A percentile compares a stretch with the other conserved stretches of the same genome.
Conservation (phyloP, 2,888 invertebrate species). For the Cyclophora punctaria region DNA sequence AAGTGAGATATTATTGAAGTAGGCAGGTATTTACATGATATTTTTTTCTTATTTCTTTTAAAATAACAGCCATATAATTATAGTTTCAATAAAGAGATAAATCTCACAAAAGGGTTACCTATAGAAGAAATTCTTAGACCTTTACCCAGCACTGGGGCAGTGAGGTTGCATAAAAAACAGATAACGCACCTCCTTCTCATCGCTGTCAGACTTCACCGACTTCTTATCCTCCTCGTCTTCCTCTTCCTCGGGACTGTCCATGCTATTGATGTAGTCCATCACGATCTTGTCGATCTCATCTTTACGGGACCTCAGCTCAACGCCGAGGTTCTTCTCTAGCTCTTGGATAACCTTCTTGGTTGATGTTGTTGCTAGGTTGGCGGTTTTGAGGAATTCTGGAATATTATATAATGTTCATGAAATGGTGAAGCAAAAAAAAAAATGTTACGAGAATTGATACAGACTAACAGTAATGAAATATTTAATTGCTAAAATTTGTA, state of each 20-base stretch:
- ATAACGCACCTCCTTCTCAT: constrained; percentile 16
- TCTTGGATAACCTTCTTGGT: constrained; percentile 92
- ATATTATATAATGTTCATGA: too few relatives aligned
- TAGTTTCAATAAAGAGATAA: too few relatives aligned
- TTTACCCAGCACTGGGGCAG: too few relatives aligned
- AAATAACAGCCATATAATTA: too few relatives aligned
- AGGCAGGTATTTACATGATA: too few relatives aligned
- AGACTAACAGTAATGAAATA: too few relatives aligned
- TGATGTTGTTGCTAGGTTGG: constrained; percentile 88
- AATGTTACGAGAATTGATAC: background rate
- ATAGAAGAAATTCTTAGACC: too few relatives aligned
- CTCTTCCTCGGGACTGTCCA: constrained; percentile 25
- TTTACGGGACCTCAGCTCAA: constrained; percentile 85
- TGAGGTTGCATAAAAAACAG: too few relatives aligned
- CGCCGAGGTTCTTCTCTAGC: constrained; percentile 86
- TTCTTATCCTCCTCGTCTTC: constrained; percentile 29
- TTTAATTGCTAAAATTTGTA: too few relatives aligned
- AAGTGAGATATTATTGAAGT: background rate
- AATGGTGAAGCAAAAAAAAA: too few relatives aligned
- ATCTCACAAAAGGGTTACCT: too few relatives aligned
- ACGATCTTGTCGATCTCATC: constrained; percentile 91
- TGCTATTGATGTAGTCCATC: constrained; percentile 80
- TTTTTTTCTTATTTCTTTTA: too few relatives aligned
- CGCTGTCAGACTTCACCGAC: constrained; percentile 25
- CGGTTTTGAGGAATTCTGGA: constrained; percentile 89